Base-by-base conservation (phyloP, 1,140 invertebrate species). In the Brachionus plicatilis region DNA sequence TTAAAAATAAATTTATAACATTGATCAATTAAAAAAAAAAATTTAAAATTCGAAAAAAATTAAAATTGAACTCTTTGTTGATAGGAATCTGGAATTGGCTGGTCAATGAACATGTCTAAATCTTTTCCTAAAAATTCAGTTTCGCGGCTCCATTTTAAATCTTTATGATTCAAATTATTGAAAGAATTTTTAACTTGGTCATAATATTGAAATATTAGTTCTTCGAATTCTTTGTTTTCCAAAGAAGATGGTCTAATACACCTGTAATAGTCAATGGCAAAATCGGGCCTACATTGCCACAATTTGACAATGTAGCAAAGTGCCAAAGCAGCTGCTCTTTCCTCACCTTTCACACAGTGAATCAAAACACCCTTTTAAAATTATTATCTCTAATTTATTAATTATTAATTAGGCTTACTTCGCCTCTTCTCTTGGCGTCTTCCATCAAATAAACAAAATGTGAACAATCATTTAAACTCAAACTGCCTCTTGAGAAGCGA, bases 51-150 rank as follows among this genome's bases (percentile, higher is more conserved):
- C 20, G 53, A 60, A 20, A 60, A 60, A 60, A 20, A 47, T n/a
- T 75, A 50, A 50, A 50, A 12, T 76, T 76, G 72, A 50, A 76
- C 24, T 50, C 72, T 47, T 47, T 76, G 41, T 14, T 82, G 50
- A 47, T 82, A 82, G 33, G 53, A 68, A 43, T 82, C 79, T 17
- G 50, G 79, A 14, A 82, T 68, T 43, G 79, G 53, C 20, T 65
- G 53, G 17, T 60, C 41, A 17, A 65, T 45, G 9, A 65, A 60
- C 53, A 65, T 65, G 14, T 82, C 79, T 12, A 82, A 82, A 68
- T 60, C 33, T 82, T 82, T 60, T 12, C 79, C 79, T 29, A 82
- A 68, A 68, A 82, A 82, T 41, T 82, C 79, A 20, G 79, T 68
- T 37, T 65, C 17, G 8, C 7, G 60, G 12, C 8, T 43, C 79